phyloP scores from a whole-genome alignment of 2,113 vertebrate genomes.

The Prochilodus magdalenae region DNA sequence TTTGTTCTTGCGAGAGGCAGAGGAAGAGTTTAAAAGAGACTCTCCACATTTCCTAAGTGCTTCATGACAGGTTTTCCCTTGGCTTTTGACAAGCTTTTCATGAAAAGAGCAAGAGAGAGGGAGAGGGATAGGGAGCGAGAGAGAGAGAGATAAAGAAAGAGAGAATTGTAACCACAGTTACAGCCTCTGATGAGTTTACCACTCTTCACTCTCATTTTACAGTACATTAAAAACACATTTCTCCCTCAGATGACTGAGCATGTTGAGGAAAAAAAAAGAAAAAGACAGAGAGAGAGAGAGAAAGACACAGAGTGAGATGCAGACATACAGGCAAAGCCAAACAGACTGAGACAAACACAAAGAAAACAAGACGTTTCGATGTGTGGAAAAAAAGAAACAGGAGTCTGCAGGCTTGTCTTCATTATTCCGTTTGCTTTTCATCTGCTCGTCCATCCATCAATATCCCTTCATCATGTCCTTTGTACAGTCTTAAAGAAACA shows the following conservation, averaged over 20 bases:
- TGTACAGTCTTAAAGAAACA: constrained; percentile 76
- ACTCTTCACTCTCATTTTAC: constrained; percentile 17
- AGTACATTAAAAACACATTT: constrained; percentile 24
- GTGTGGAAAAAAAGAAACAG: constrained; percentile 18
- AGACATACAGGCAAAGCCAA: not conserved
- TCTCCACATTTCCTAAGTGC: constrained; percentile 13
- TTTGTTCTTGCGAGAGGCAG: not conserved
- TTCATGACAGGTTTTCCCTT: not conserved
- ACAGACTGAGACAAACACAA: constrained; percentile 21
- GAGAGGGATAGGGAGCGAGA: not conserved
- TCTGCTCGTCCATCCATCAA: constrained; percentile 49
- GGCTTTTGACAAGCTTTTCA: constrained; percentile 6
- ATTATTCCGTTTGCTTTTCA: not conserved
- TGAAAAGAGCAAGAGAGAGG: not conserved
- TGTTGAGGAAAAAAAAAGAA: not conserved
- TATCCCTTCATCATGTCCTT: constrained; percentile 63
- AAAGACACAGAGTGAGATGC: not conserved
- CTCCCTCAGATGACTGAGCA: not conserved
- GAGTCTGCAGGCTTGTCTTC: constrained; percentile 34
- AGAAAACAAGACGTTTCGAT: constrained; percentile 33
- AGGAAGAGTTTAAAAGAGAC: not conserved
- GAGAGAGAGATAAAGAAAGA: not conserved
- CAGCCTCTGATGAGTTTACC: constrained; percentile 41
- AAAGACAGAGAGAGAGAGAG: not conserved
- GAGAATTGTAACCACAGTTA: not conserved